phyloP scores from a whole-genome alignment of 2,888 invertebrate species.

The Pherbina coryleti region DNA sequence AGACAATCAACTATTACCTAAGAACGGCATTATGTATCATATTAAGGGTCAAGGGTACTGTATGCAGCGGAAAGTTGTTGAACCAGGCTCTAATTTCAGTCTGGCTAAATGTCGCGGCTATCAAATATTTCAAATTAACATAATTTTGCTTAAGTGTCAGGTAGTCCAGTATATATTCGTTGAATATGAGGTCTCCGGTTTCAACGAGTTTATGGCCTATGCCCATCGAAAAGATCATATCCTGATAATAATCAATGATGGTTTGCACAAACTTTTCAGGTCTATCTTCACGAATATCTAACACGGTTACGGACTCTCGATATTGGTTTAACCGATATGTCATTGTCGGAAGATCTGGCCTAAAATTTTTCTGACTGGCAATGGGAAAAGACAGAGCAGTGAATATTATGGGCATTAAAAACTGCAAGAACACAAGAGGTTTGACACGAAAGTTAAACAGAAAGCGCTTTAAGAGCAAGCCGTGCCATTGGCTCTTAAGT shows the following conservation, averaged over 20 bases:
- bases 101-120: constrained; percentile 50
- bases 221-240: background rate
- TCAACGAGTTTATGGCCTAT: background rate
- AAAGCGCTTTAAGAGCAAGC: constrained; percentile 73
- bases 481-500: constrained; percentile 72
- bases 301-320: background rate
- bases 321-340: too few relatives aligned
- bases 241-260: background rate
- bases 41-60: constrained; percentile 52
- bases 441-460: background rate
- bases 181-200: background rate
- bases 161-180: constrained; percentile 1
- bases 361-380: background rate
- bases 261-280: too few relatives aligned
- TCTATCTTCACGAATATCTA: background rate
- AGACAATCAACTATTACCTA: background rate
- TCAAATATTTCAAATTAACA: constrained; percentile 38
- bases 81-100: constrained; percentile 52
- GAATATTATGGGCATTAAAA: background rate
- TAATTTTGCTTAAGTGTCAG: background rate
- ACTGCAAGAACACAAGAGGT: background rate
- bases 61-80: constrained; percentile 54
- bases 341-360: background rate
- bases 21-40: constrained; percentile 54
- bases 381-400: background rate